Percentiles rank a stretch among this genome's conserved stretches.
Conservation (phyloP, 2,113 vertebrate genomes). For the Motacilla tschutschensis region DNA sequence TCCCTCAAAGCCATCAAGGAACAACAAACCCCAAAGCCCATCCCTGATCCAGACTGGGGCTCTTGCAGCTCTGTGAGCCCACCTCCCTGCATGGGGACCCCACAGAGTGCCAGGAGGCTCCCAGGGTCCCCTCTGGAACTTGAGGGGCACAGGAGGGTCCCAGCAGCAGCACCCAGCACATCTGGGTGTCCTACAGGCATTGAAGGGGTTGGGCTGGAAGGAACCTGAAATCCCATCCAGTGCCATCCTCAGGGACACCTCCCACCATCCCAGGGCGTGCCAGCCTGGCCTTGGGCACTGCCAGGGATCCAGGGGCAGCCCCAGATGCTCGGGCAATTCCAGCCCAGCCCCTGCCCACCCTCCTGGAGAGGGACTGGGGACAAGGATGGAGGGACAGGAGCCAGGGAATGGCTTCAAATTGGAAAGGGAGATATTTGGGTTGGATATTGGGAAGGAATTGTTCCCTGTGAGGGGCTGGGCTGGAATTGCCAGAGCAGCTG, state of each 20-base stretch:
- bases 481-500: background rate
- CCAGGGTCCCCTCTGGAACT: background rate
- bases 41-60: rapidly evolving
- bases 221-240: background rate
- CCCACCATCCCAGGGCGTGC: background rate
- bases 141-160: too few relatives aligned
- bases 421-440: background rate
- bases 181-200: background rate
- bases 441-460: background rate
- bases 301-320: background rate
- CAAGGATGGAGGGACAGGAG: background rate
- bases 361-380: background rate
- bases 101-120: rapidly evolving
- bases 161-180: background rate
- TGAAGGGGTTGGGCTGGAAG: rapidly evolving
- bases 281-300: background rate
- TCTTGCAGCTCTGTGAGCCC: rapidly evolving
- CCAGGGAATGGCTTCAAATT: background rate
- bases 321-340: background rate
- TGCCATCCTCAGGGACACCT: background rate
- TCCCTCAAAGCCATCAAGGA: background rate
- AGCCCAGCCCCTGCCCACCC: background rate
- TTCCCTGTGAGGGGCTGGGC: background rate
- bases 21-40: background rate
- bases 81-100: rapidly evolving